Evolutionary conservation across 2,888 invertebrate genomes (phyloP).

Genomic region (Tachystola acroxantha): DNA sequence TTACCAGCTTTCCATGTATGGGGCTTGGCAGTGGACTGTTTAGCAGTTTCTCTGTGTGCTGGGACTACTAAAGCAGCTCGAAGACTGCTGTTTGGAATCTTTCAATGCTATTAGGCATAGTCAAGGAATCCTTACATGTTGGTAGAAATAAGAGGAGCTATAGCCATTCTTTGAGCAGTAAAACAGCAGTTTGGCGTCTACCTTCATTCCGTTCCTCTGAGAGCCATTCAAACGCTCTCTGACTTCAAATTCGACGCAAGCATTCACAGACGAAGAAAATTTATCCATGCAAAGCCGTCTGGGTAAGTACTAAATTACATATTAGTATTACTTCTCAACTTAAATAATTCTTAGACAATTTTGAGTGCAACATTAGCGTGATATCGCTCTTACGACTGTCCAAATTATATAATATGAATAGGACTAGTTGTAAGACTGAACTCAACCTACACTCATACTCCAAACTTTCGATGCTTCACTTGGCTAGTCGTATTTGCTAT

Average conservation of each 20-base stretch:
- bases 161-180: slow-evolving; percentile 94
- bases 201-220: slow-evolving; percentile 94
- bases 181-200: slow-evolving; percentile 93
- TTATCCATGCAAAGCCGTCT: too few relatives aligned
- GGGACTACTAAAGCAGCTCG: slow-evolving; percentile 96
- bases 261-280: too few relatives aligned
- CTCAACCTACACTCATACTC: too few relatives aligned
- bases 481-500: too few relatives aligned
- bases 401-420: too few relatives aligned
- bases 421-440: too few relatives aligned
- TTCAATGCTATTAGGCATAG: slow-evolving; percentile 92
- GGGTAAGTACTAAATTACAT: too few relatives aligned
- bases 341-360: too few relatives aligned
- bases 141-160: slow-evolving; percentile 98
- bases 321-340: too few relatives aligned
- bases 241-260: slow-evolving; percentile 98
- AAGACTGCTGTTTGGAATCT: slow-evolving; percentile 91
- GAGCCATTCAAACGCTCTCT: slow-evolving; percentile 96
- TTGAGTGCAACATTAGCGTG: too few relatives aligned
- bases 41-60: slow-evolving; percentile 96
- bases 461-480: too few relatives aligned
- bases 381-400: too few relatives aligned
- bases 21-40: slow-evolving; percentile 91
- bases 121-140: slow-evolving; percentile 96
- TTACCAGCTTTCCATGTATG: slow-evolving; percentile 96